phyloP scores from a whole-genome alignment of 30 jellyfish, hydroid and myxozoan genomes.

The Chironex yamaguchii region DNA sequence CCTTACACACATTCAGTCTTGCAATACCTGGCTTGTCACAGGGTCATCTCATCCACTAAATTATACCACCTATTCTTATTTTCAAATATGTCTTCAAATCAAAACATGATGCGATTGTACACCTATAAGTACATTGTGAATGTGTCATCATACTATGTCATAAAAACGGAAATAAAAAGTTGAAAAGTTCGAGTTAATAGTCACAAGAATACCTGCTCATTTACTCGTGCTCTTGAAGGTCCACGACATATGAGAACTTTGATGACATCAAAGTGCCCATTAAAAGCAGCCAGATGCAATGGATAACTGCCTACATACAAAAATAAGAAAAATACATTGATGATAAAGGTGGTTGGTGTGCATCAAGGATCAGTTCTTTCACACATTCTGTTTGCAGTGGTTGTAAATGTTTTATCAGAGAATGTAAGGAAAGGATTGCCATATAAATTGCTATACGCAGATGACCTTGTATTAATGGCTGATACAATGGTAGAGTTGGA shows the following conservation, averaged over 20 bases:
- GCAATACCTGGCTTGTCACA: too few species aligned
- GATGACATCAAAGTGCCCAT: slow-evolving; percentile 94
- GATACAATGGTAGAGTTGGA: neutral
- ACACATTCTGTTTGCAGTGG: too few species aligned
- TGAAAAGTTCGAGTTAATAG: neutral
- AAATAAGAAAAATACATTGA: neutral
- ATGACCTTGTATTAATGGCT: neutral
- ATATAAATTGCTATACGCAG: neutral
- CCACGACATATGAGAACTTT: slow-evolving; percentile 79
- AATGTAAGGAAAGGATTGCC: neutral
- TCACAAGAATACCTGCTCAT: slow-evolving; percentile 78
- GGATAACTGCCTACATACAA: slow-evolving; percentile 90
- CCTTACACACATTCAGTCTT: too few species aligned
- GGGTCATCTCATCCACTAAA: too few species aligned
- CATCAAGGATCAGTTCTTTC: neutral
- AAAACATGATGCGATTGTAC: too few species aligned
- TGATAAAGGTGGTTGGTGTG: neutral
- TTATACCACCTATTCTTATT: too few species aligned
- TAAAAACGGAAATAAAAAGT: neutral
- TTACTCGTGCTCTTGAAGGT: slow-evolving; percentile 95
- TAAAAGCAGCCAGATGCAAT: slow-evolving; percentile 97
- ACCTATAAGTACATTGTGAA: too few species aligned
- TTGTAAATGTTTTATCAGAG: neutral
- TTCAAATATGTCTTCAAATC: too few species aligned
- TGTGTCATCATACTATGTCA: too few species aligned